Conservation (phyloP, 2,113 vertebrate genomes). For the Ictalurus furcatus region DNA sequence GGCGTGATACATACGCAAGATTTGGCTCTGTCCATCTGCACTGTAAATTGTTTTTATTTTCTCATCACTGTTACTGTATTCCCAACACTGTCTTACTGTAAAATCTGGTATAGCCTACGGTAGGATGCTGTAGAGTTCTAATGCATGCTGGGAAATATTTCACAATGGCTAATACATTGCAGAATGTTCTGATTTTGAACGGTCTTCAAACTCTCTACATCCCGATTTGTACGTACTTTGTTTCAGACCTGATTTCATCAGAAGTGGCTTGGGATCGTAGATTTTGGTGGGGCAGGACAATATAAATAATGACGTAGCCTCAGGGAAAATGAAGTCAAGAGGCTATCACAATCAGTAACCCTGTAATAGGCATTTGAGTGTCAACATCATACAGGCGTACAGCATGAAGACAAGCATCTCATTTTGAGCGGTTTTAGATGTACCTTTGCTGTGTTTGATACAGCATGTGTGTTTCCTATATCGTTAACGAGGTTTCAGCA, state of each 20-base stretch:
- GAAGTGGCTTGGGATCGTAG: neutral
- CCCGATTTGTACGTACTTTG: neutral
- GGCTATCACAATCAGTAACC: neutral
- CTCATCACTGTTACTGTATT: neutral
- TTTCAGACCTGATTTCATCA: neutral
- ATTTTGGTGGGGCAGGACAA: neutral
- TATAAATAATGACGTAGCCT: neutral
- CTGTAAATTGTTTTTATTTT: neutral
- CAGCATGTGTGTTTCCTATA: neutral
- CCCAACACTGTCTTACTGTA: neutral
- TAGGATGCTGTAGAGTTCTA: neutral
- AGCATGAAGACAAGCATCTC: neutral
- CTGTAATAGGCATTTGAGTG: neutral
- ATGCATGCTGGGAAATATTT: neutral
- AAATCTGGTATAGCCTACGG: neutral
- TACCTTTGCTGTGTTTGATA: neutral
- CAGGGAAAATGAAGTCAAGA: neutral
- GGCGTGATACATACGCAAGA: neutral
- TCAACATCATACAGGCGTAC: neutral
- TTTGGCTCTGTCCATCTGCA: neutral
- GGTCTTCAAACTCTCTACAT: neutral
- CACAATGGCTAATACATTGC: neutral
- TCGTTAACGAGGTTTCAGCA: neutral
- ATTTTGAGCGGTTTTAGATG: neutral
- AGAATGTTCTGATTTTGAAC: neutral